These are phyloP conservation scores for Lamprologus speciosus DNA, from an alignment of 2,113 vertebrate genomes.

Conservation along the genomic window DNA sequence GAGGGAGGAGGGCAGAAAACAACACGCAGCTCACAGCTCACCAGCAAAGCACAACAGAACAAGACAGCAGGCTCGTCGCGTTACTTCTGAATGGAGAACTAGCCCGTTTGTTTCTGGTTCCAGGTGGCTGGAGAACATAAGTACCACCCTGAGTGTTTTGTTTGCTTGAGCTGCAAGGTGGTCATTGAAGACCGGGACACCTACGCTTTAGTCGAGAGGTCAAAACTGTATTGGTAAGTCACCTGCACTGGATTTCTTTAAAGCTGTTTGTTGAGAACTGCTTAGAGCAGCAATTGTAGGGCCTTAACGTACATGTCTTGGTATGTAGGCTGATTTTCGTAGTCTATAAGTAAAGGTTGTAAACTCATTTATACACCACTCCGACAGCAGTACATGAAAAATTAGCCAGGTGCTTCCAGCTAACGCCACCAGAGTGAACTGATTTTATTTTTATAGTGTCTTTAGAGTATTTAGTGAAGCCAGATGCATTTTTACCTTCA, in stretches of 20 bases:
- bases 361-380: background rate
- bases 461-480: background rate
- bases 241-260: background rate
- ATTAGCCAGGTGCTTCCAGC: background rate
- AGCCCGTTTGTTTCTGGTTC: slow-evolving; percentile 20
- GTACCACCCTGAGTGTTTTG: slow-evolving; percentile 96
- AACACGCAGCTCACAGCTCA: background rate
- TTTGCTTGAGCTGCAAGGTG: slow-evolving; percentile 90
- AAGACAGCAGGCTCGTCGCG: background rate
- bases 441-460: background rate
- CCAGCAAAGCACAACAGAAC: background rate
- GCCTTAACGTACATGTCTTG: background rate
- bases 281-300: background rate
- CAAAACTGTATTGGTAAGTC: slow-evolving; percentile 89
- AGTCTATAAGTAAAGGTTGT: background rate
- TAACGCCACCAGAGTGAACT: background rate
- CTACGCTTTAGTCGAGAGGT: slow-evolving; percentile 88
- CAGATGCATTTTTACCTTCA: background rate
- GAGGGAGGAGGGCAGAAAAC: background rate
- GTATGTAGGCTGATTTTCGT: background rate
- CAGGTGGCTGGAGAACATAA: slow-evolving; percentile 96
- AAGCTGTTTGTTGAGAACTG: background rate
- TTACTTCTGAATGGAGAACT: background rate
- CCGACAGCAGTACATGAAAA: background rate
- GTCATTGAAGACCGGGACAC: slow-evolving; percentile 91